Percentiles rank a stretch among this genome's conserved stretches.
phyloP scores from a whole-genome alignment of 1,140 invertebrate species.

The Camponotus pennsylvanicus region DNA sequence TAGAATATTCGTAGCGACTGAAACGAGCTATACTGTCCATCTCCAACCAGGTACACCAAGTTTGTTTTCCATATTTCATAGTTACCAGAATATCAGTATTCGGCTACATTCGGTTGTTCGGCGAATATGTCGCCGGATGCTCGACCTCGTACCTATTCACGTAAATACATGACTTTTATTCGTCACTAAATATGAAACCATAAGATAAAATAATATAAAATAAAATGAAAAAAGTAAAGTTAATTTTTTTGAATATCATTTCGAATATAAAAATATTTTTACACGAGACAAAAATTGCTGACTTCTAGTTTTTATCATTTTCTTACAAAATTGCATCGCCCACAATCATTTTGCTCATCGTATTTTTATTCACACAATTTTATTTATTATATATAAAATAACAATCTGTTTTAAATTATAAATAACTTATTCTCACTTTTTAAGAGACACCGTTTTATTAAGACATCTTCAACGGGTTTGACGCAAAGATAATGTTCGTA shows the following conservation, averaged over 20 bases:
- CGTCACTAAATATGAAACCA: slow-evolving; percentile 23
- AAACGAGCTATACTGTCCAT: slow-evolving; percentile 46
- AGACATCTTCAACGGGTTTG: not conserved
- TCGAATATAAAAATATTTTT: not conserved
- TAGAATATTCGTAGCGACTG: slow-evolving; percentile 18
- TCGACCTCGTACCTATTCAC: slow-evolving; percentile 38
- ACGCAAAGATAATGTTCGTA: slow-evolving; percentile 30
- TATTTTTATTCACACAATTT: not conserved
- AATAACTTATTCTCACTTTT: slow-evolving; percentile 1
- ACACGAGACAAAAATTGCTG: not conserved
- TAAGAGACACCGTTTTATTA: not conserved
- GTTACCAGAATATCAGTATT: slow-evolving; percentile 55
- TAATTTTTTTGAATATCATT: not conserved
- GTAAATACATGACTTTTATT: slow-evolving; percentile 52
- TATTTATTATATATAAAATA: not conserved
- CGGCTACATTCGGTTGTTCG: slow-evolving; percentile 42
- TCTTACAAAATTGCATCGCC: not conserved
- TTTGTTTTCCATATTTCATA: slow-evolving; percentile 74
- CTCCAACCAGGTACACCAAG: not conserved
- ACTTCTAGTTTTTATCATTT: not conserved
- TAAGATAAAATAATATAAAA: slow-evolving; percentile 33
- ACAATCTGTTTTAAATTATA: not conserved
- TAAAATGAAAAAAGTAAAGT: slow-evolving; percentile 2
- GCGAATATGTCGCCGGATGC: slow-evolving; percentile 40
- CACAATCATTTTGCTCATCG: not conserved